Base-by-base conservation (phyloP, 37 sponge, comb jelly and placozoan genomes). In the Chondrilla cf. caribensis region DNA sequence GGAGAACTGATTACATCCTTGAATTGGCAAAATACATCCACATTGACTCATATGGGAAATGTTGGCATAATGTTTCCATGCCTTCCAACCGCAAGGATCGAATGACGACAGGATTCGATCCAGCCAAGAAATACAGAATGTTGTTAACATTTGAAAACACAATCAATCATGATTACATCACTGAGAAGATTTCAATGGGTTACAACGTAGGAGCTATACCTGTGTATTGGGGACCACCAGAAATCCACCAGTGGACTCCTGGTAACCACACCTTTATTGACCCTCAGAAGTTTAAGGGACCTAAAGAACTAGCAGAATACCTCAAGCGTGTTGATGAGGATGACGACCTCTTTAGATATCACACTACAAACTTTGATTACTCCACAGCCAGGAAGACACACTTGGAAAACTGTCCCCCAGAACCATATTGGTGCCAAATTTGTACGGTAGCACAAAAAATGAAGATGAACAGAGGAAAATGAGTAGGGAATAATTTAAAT, bases 341-440 rank as follows among this genome's bases (percentile, higher is more conserved):
- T 21, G 70, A 68, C 37, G 33, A 29, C 1, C 70, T 68, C 3
- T 33, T 8, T 29, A 35, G 37, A 28, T 68, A 68, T 29, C 70
- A 68, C 70, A 68, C 70, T 2, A 68, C 70, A n/a, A n/a, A n/a
- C n/a, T 68, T 68, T 68, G 70, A 68, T 11, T n/a, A 19, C 6
- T 21, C 28, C 36, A 68, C 28, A 37, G 37, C 70, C 3, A 68
- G 33, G 5, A 28, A 35, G 70, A 28, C 33, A 2, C 32, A 28
- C 19, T 21, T 21, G 4, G 33, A 68, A 37, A 21, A 68, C 37
- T 68, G 70, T 7, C n/a, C n/a, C n/a, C n/a, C n/a, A n/a, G 70
- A 68, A 68, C 31, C 31, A 3, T 68, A 68, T 37, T 4, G 28
- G 33, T 68, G 70, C 6, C 70, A 68, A 35, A 21, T 68, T 32